phyloP scores from a whole-genome alignment of 2,888 invertebrate species.

The Dynastes hyllus region DNA sequence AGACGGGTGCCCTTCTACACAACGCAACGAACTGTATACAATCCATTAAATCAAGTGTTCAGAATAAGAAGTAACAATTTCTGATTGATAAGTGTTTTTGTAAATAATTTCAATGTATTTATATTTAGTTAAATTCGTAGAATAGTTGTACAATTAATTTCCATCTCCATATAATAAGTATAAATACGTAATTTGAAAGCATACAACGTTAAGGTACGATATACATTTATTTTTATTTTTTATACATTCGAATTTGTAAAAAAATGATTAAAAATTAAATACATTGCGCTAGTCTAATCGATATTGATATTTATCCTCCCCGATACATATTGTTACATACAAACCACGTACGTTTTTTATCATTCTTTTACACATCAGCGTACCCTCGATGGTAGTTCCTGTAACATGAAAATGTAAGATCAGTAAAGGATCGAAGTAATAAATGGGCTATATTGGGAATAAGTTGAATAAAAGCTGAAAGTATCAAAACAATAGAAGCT shows the following conservation, averaged over 20 bases:
- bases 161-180: slow-evolving; percentile 44
- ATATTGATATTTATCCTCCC: slow-evolving; percentile 77
- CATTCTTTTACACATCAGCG: slow-evolving; percentile 83
- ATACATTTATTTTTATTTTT: slow-evolving; percentile 52
- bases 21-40: slow-evolving; percentile 69
- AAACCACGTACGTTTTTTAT: slow-evolving; percentile 84
- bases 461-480: no score
- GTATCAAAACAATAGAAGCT: no score
- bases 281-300: slow-evolving; percentile 74
- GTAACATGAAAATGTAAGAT: slow-evolving; percentile 45
- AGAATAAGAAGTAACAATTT: slow-evolving; percentile 71
- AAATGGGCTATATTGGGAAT: no score
- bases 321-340: slow-evolving; percentile 79
- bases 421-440: no score
- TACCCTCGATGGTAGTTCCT: slow-evolving; percentile 79
- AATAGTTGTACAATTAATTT: slow-evolving; percentile 54
- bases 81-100: slow-evolving; percentile 56
- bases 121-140: slow-evolving; percentile 55
- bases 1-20: slow-evolving; percentile 66
- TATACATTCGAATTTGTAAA: slow-evolving; percentile 55
- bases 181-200: slow-evolving; percentile 37
- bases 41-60: slow-evolving; percentile 74
- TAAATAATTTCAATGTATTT: slow-evolving; percentile 51
- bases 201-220: slow-evolving; percentile 42
- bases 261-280: slow-evolving; percentile 59